phyloP scores from a whole-genome alignment of 2,797 vertebrate species.

The Phyllotis vaccarum region DNA sequence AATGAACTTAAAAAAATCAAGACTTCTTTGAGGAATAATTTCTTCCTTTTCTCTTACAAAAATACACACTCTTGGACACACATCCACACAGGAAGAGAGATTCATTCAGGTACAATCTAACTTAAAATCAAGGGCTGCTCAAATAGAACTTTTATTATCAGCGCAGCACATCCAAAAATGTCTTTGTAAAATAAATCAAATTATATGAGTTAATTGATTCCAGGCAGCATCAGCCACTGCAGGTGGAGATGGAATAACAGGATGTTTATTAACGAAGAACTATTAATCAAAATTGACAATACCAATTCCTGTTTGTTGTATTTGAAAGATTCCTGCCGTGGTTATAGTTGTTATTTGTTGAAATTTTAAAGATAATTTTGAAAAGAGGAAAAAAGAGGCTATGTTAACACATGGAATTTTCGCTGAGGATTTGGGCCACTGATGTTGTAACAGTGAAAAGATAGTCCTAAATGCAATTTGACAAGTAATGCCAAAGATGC shows the following conservation, averaged over 20 bases:
- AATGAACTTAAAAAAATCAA: constrained; percentile 79
- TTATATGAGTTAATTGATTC: constrained; percentile 98
- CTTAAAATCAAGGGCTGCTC: constrained; percentile 86
- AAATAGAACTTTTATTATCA: constrained; percentile 89
- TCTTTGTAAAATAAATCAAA: constrained; percentile 95
- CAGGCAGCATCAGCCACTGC: constrained; percentile 93
- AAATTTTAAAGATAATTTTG: constrained; percentile 81
- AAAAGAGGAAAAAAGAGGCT: constrained; percentile 57
- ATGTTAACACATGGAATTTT: constrained; percentile 83
- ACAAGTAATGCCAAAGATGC: constrained; percentile 97
- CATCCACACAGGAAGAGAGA: constrained; percentile 84
- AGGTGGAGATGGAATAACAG: constrained; percentile 97
- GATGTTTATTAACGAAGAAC: constrained; percentile 96
- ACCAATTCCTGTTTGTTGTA: constrained; percentile 91
- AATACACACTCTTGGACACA: constrained; percentile 53
- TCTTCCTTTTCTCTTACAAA: constrained; percentile 71
- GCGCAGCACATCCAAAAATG: constrained; percentile 89
- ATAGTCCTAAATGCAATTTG: constrained; percentile 96
- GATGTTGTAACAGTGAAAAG: constrained; percentile 87
- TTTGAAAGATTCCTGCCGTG: constrained; percentile 90
- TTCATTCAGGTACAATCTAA: constrained; percentile 86
- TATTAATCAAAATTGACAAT: constrained; percentile 96
- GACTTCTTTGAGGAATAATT: constrained; percentile 82
- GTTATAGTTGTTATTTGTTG: constrained; percentile 70
- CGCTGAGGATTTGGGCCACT: constrained; percentile 73